Percentiles rank a stretch among this genome's conserved stretches.
phyloP scores from a whole-genome alignment of 2,888 invertebrate species.

The Pseudolycoriella hygida region DNA sequence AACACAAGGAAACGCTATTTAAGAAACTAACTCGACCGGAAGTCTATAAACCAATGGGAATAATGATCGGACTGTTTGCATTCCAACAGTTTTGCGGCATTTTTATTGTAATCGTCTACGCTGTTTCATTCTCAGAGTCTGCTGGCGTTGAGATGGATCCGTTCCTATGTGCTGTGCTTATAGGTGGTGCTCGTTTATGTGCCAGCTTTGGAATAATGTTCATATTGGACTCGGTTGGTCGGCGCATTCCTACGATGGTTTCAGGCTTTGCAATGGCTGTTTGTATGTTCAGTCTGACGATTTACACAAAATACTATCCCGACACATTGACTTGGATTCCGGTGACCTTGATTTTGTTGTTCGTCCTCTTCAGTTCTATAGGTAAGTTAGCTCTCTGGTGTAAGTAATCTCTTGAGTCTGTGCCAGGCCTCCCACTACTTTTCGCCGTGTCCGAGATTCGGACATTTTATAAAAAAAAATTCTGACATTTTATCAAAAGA shows the following conservation, averaged over 20 bases:
- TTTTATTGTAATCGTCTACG: slow-evolving; percentile 54
- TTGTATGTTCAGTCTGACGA: slow-evolving; percentile 38
- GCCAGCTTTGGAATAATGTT: slow-evolving; percentile 45
- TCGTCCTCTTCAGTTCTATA: too few relatives aligned
- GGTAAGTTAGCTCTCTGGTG: too few relatives aligned
- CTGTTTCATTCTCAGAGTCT: slow-evolving; percentile 43
- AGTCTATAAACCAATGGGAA: slow-evolving; percentile 25
- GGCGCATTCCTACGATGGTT: slow-evolving; percentile 43
- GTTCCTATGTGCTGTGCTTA: slow-evolving; percentile 44
- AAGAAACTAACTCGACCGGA: slow-evolving; percentile 20
- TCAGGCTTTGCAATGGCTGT: slow-evolving; percentile 43
- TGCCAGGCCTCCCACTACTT: too few relatives aligned
- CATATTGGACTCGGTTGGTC: slow-evolving; percentile 37
- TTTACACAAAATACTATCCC: slow-evolving; percentile 27
- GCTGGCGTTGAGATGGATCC: slow-evolving; percentile 43
- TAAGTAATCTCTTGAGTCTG: too few relatives aligned
- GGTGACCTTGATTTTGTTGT: not conserved
- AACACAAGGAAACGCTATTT: slow-evolving; percentile 14
- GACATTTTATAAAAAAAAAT: too few relatives aligned
- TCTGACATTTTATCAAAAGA: too few relatives aligned
- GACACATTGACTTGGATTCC: not conserved
- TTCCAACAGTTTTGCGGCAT: slow-evolving; percentile 53
- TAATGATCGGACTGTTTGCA: slow-evolving; percentile 43
- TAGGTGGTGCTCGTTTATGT: slow-evolving; percentile 42
- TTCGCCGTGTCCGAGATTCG: too few relatives aligned